phyloP scores from a whole-genome alignment of 2,113 vertebrate species.

The Zapornia atra region DNA sequence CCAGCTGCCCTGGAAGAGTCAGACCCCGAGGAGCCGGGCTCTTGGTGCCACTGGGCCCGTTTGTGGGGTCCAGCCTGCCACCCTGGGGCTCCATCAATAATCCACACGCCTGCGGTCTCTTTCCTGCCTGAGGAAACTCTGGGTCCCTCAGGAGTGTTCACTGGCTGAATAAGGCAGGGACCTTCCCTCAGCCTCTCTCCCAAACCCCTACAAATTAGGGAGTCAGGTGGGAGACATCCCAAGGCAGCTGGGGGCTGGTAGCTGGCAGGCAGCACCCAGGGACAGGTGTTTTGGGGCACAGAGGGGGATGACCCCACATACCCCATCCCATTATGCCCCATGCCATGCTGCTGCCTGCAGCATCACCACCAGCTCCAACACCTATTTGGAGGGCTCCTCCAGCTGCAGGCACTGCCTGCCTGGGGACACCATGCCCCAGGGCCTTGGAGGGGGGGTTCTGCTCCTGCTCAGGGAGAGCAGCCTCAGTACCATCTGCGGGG shows the following conservation, averaged over 20 bases:
- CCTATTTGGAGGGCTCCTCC: background rate
- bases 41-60: accelerated
- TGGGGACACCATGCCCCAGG: accelerated
- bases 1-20: background rate
- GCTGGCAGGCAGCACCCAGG: background rate
- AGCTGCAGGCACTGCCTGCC: background rate
- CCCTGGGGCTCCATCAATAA: background rate
- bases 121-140: background rate
- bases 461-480: background rate
- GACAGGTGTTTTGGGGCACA: background rate
- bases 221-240: background rate
- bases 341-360: background rate
- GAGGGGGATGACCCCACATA: background rate
- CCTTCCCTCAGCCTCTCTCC: background rate
- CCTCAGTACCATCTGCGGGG: accelerated
- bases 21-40: background rate
- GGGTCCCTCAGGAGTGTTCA: background rate
- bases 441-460: background rate
- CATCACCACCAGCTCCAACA: background rate
- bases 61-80: background rate
- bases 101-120: background rate
- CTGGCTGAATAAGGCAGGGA: background rate
- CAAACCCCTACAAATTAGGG: background rate
- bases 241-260: background rate
- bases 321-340: accelerated